phyloP scores from a whole-genome alignment of 2,888 invertebrate genomes.

The Lithophane semibrunnea region DNA sequence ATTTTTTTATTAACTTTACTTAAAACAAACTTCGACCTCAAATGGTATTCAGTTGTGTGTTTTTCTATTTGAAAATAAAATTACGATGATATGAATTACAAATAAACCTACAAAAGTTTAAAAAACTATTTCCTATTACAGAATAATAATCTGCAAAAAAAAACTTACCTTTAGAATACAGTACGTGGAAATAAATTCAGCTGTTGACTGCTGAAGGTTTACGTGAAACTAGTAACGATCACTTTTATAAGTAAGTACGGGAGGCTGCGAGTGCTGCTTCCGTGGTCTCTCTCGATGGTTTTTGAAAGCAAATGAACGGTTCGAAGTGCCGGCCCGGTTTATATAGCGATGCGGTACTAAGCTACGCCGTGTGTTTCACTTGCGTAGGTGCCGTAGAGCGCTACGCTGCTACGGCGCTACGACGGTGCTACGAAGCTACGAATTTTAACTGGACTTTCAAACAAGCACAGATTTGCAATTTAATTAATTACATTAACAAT shows the following conservation, averaged over 20 bases:
- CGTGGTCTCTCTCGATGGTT: slow-evolving; percentile 76
- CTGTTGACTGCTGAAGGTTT: slow-evolving; percentile 17
- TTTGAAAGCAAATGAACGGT: slow-evolving; percentile 85
- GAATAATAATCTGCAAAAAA: slow-evolving; percentile 7
- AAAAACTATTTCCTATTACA: neutral
- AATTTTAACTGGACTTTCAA: slow-evolving; percentile 13
- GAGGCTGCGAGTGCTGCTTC: slow-evolving; percentile 67
- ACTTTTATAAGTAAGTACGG: slow-evolving; percentile 43
- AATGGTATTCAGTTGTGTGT: neutral
- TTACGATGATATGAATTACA: neutral
- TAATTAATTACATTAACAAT: neutral
- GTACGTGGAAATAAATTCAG: slow-evolving; percentile 33
- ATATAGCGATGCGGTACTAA: slow-evolving; percentile 78
- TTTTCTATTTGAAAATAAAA: neutral
- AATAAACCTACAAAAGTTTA: neutral
- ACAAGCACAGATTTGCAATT: slow-evolving; percentile 4
- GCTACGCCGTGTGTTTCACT: slow-evolving; percentile 68
- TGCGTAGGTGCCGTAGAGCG: slow-evolving; percentile 75
- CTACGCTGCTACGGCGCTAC: slow-evolving; percentile 64
- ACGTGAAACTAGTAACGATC: slow-evolving; percentile 40
- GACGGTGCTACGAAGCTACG: slow-evolving; percentile 44
- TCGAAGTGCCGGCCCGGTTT: slow-evolving; percentile 77
- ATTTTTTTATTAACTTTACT: neutral
- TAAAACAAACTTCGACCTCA: neutral
- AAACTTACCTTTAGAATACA: slow-evolving; percentile 55